phyloP scores from a whole-genome alignment of 2,888 invertebrate species.

The Sclerodermus sp. region DNA sequence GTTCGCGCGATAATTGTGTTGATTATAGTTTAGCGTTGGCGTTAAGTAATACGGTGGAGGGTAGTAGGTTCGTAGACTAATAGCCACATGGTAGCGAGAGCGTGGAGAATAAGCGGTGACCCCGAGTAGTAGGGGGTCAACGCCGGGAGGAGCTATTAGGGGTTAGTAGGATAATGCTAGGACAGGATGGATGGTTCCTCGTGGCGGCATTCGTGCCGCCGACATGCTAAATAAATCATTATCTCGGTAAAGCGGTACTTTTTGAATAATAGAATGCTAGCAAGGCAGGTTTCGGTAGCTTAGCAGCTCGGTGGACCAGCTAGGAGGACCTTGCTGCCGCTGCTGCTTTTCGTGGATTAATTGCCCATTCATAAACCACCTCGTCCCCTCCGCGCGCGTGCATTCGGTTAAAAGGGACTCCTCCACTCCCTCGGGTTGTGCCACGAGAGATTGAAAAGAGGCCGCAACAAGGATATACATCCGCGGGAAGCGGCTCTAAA shows the following conservation, averaged over 20 bases:
- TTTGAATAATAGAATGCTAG: conserved; percentile 40
- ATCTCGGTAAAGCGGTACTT: conserved; percentile 26
- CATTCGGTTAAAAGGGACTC: too few species aligned
- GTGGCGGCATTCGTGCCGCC: background rate
- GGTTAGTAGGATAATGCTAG: conserved; percentile 14
- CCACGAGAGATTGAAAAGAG: conserved; percentile 20
- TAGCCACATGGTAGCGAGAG: too few species aligned
- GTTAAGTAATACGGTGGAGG: too few species aligned
- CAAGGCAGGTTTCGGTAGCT: conserved; percentile 29
- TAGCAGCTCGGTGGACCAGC: conserved; percentile 31
- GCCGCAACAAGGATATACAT: background rate
- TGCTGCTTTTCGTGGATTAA: conserved; percentile 38
- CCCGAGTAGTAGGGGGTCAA: background rate
- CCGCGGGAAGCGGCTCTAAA: conserved; percentile 15
- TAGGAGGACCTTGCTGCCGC: conserved; percentile 20
- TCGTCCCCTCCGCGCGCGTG: background rate
- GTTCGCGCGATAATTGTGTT: background rate
- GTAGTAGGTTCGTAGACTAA: too few species aligned
- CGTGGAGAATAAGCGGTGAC: too few species aligned
- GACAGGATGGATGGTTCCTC: conserved; percentile 2
- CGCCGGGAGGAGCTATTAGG: conserved; percentile 12
- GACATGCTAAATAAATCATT: conserved; percentile 40
- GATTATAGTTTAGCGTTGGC: too few species aligned
- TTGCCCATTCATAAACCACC: conserved; percentile 41
- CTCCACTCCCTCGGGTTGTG: too few species aligned